Conservation (phyloP, 2,888 invertebrate species). For the Cecidostiba fungosa region DNA sequence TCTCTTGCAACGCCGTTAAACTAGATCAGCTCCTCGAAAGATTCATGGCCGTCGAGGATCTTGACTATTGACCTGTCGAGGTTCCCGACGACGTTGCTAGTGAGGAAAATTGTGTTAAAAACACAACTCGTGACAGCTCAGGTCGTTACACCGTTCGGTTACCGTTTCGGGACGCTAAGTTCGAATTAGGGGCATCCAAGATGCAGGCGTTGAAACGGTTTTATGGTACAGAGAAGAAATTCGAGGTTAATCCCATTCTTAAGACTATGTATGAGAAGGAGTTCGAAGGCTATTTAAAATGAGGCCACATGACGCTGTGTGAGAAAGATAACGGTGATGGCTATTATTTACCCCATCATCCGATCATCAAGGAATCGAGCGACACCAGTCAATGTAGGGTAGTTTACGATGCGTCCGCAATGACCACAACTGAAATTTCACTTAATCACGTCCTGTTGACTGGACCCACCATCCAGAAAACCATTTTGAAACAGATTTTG, state of each 20-base stretch:
- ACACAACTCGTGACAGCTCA: not conserved
- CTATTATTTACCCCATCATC: not conserved
- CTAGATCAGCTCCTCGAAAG: not conserved
- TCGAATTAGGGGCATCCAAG: not conserved
- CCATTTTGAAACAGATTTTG: not conserved
- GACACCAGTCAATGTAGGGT: not conserved
- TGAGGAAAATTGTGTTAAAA: not conserved
- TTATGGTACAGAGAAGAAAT: not conserved
- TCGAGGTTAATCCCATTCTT: not conserved
- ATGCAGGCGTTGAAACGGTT: not conserved
- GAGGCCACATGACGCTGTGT: not conserved
- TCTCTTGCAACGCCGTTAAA: not conserved
- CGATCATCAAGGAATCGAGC: not conserved
- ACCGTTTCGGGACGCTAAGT: not conserved
- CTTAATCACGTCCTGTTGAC: not conserved
- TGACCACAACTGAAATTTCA: not conserved
- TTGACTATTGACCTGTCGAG: not conserved
- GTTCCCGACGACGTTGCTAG: not conserved
- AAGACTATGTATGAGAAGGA: not conserved
- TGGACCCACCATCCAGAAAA: not conserved
- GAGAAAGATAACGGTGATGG: not conserved
- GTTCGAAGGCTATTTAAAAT: not conserved
- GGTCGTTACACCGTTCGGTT: not conserved
- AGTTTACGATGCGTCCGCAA: not conserved
- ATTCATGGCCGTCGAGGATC: not conserved